Evolutionary conservation across 2,888 invertebrate genomes (phyloP).

Genomic region (Nesidiocoris tenuis): DNA sequence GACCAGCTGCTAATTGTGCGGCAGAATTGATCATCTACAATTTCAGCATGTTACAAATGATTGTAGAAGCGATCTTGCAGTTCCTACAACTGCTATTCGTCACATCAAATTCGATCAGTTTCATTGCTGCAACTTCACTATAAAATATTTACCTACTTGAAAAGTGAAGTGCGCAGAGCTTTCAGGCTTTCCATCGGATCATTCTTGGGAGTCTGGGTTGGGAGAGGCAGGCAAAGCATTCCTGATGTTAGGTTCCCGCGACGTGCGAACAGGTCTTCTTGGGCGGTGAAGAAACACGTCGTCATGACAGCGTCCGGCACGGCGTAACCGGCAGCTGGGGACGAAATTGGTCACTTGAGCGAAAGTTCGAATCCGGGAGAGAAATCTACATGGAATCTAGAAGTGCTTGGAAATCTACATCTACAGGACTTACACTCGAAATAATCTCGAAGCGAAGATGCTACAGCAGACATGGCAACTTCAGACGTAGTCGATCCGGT

Average conservation of each 20-base stretch:
- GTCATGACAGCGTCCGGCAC: constrained; percentile 64
- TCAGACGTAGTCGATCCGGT: constrained; percentile 66
- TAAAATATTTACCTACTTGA: constrained; percentile 29
- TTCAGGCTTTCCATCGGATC: constrained; percentile 55
- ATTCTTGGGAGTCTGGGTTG: constrained; percentile 57
- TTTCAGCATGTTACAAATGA: too few relatives aligned
- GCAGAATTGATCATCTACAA: too few relatives aligned
- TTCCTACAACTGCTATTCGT: too few relatives aligned
- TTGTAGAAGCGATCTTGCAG: too few relatives aligned
- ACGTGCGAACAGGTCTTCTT: constrained; percentile 61
- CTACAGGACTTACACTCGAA: constrained; percentile 54
- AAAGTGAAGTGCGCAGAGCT: constrained; percentile 38
- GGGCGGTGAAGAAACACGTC: constrained; percentile 64
- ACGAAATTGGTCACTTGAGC: too few relatives aligned
- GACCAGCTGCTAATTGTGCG: too few relatives aligned
- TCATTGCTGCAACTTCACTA: too few relatives aligned
- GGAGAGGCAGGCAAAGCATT: constrained; percentile 66
- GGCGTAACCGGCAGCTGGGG: constrained; percentile 51
- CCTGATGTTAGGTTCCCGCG: constrained; percentile 57
- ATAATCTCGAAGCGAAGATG: constrained; percentile 66
- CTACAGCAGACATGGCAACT: constrained; percentile 61
- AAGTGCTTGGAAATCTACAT: too few relatives aligned
- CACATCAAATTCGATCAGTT: too few relatives aligned
- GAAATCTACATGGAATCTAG: too few relatives aligned
- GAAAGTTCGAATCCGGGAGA: too few relatives aligned